phyloP scores from a whole-genome alignment of 2,113 vertebrate species.

The Tautogolabrus adspersus region DNA sequence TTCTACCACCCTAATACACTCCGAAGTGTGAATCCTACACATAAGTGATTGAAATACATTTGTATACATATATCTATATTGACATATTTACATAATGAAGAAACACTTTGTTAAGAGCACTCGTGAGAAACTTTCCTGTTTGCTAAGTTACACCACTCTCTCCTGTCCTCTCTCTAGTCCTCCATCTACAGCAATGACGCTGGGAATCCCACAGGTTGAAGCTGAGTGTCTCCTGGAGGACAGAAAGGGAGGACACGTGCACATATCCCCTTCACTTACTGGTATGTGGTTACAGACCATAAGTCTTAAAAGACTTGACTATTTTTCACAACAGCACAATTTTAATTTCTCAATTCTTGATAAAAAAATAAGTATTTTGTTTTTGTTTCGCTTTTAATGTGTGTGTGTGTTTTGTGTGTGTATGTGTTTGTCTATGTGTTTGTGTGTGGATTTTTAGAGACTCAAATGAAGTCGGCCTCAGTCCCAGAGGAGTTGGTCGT shows the following conservation, averaged over 20 bases:
- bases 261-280: slow-evolving; percentile 80
- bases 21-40: too few relatives aligned
- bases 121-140: neutral
- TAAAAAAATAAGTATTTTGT: neutral
- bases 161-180: slow-evolving; percentile 80
- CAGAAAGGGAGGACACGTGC: slow-evolving; percentile 88
- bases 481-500: slow-evolving; percentile 89
- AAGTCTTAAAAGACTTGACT: too few relatives aligned
- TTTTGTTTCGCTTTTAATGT: neutral
- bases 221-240: slow-evolving; percentile 89
- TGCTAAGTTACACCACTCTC: neutral
- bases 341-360: neutral
- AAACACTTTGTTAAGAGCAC: too few relatives aligned
- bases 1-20: too few relatives aligned
- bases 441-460: slow-evolving; percentile 72
- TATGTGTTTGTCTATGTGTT: neutral
- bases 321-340: neutral
- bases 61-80: too few relatives aligned
- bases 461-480: slow-evolving; percentile 85
- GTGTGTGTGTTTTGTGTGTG: too few relatives aligned
- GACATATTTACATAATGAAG: too few relatives aligned
- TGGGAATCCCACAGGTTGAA: slow-evolving; percentile 87
- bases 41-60: too few relatives aligned
- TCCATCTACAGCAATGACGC: slow-evolving; percentile 91
- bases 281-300: slow-evolving; percentile 37